Conservation (phyloP, 2,888 invertebrate species). For the Papilio gigon region DNA sequence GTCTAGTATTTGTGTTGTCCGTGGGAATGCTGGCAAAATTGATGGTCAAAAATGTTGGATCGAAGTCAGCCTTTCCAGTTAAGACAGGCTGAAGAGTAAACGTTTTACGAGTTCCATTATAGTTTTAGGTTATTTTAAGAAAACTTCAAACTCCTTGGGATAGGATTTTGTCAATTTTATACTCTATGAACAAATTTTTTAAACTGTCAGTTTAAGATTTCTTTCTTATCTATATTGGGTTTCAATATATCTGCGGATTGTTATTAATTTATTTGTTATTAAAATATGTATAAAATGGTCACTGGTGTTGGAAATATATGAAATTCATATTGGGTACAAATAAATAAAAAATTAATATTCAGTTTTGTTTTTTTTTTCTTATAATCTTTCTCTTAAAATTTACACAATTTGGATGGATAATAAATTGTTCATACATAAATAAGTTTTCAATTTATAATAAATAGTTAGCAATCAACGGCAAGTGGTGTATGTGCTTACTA, state of each 20-base stretch:
- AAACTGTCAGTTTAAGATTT: background rate
- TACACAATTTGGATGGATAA: slow-evolving; percentile 66
- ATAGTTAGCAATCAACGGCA: slow-evolving; percentile 69
- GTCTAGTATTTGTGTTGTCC: slow-evolving; percentile 87
- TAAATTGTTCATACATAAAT: slow-evolving; percentile 66
- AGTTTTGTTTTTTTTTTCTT: slow-evolving; percentile 68
- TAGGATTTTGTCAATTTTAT: background rate
- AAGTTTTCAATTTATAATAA: slow-evolving; percentile 69
- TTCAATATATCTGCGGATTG: slow-evolving; percentile 28
- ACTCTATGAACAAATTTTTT: slow-evolving; percentile 23
- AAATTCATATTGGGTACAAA: slow-evolving; percentile 46
- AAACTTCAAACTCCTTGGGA: slow-evolving; percentile 22
- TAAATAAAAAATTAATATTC: slow-evolving; percentile 53
- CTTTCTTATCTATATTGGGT: slow-evolving; percentile 11
- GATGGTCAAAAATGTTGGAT: slow-evolving; percentile 74
- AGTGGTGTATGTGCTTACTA: slow-evolving; percentile 55
- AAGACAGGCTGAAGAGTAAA: slow-evolving; percentile 60
- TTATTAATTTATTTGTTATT: slow-evolving; percentile 34
- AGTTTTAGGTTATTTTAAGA: slow-evolving; percentile 31
- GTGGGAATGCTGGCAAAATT: slow-evolving; percentile 83
- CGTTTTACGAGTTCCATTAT: slow-evolving; percentile 35
- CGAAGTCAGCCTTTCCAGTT: slow-evolving; percentile 54
- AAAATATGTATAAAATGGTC: slow-evolving; percentile 40
- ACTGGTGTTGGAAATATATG: slow-evolving; percentile 43
- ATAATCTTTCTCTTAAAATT: slow-evolving; percentile 75